Conservation (phyloP, 92 coral and sea anemone species). For the Actinostola sp. region DNA sequence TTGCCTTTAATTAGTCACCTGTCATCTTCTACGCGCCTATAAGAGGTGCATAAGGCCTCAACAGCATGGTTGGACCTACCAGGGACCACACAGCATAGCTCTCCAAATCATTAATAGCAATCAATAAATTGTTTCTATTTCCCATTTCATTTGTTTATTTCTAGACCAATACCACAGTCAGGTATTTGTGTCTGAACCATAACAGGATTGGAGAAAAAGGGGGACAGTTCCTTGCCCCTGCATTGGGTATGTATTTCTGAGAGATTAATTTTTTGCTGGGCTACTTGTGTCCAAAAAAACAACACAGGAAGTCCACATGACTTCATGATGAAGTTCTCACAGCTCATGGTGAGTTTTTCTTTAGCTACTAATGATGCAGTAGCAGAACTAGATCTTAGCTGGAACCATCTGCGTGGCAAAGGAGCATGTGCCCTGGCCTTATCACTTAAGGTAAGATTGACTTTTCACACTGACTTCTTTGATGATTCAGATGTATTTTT, state of each 20-base stretch:
- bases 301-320: neutral
- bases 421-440: slow-evolving; percentile 96
- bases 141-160: neutral
- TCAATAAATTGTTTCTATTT: neutral
- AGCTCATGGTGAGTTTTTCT: neutral
- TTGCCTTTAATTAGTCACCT: too few relatives aligned
- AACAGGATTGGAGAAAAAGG: slow-evolving; percentile 94
- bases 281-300: neutral
- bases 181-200: slow-evolving; percentile 82
- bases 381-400: slow-evolving; percentile 81
- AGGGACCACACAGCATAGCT: too few relatives aligned
- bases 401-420: slow-evolving; percentile 95
- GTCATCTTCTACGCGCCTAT: too few relatives aligned
- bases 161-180: slow-evolving; percentile 77
- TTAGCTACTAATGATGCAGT: slow-evolving; percentile 89
- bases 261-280: too few relatives aligned
- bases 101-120: too few relatives aligned
- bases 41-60: too few relatives aligned
- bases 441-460: slow-evolving; percentile 79
- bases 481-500: too few relatives aligned
- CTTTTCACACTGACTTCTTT: too few relatives aligned
- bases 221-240: slow-evolving; percentile 81
- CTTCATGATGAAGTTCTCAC: neutral
- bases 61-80: too few relatives aligned
- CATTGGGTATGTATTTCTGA: slow-evolving; percentile 77